phyloP scores from a whole-genome alignment of 2,113 vertebrate species.

The Artemisiospiza belli region DNA sequence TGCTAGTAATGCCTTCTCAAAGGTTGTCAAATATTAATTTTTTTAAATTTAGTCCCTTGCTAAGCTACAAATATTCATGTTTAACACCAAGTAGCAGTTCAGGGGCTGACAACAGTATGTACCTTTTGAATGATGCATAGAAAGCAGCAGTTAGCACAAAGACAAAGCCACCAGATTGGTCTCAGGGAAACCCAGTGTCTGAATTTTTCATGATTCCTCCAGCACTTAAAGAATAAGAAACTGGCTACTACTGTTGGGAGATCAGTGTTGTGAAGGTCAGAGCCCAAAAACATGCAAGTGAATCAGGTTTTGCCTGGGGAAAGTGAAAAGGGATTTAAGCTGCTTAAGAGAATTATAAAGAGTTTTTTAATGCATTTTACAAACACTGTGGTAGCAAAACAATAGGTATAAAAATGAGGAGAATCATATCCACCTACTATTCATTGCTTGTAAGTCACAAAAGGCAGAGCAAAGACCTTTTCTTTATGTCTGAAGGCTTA shows the following conservation, averaged over 20 bases:
- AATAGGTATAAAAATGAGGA: conserved; percentile 60
- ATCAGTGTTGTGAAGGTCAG: conserved; percentile 83
- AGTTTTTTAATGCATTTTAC: conserved; percentile 71
- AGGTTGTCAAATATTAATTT: conserved; percentile 87
- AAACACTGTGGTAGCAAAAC: conserved; percentile 67
- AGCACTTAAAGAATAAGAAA: conserved; percentile 95
- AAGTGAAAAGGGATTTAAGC: conserved; percentile 77
- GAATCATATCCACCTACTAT: conserved; percentile 27
- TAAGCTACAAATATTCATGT: conserved; percentile 88
- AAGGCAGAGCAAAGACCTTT: conserved; percentile 58
- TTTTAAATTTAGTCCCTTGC: conserved; percentile 85
- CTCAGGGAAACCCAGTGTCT: conserved; percentile 89
- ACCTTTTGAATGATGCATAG: conserved; percentile 87
- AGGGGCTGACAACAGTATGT: conserved; percentile 83
- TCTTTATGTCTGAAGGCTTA: conserved; percentile 48
- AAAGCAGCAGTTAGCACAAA: conserved; percentile 89
- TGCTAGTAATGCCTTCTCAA: conserved; percentile 74
- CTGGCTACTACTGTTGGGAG: conserved; percentile 83
- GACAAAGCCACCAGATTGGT: conserved; percentile 94
- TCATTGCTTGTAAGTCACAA: conserved; percentile 44
- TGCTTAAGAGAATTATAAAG: conserved; percentile 76
- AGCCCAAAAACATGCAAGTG: conserved; percentile 78
- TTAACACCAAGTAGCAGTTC: conserved; percentile 86
- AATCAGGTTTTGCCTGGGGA: conserved; percentile 80
- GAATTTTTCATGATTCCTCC: conserved; percentile 98